A percentile compares a stretch with the other conserved stretches of the same genome.
phyloP scores from a whole-genome alignment of 2,113 vertebrate species.

The Anolis carolinensis region DNA sequence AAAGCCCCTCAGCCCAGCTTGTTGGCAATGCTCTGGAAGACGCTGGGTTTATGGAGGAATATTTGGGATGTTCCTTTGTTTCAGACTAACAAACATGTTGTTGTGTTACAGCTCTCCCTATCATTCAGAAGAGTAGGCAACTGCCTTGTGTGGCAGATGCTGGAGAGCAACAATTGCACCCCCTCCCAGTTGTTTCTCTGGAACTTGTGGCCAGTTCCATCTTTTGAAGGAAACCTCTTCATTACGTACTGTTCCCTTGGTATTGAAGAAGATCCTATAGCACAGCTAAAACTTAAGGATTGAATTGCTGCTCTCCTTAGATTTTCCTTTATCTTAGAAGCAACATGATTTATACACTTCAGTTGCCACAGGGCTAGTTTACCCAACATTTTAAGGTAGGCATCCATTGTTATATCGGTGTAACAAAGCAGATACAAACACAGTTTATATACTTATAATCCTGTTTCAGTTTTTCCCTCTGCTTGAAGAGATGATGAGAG shows the following conservation, averaged over 20 bases:
- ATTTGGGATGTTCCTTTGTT: constrained; percentile 2
- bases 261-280: no score
- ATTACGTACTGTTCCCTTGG: no score
- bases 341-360: background rate
- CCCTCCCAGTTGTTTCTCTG: no score
- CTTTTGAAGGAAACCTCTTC: no score
- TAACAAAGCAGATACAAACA: background rate
- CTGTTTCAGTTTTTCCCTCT: background rate
- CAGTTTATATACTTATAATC: background rate
- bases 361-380: background rate
- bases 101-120: background rate
- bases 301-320: no score
- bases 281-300: no score
- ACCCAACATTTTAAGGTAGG: background rate
- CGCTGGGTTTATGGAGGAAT: background rate
- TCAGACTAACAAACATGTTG: background rate
- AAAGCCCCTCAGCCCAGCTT: constrained; percentile 25
- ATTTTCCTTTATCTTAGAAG: no score
- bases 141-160: no score
- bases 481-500: background rate
- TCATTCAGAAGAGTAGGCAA: no score
- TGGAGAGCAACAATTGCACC: no score
- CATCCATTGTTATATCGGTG: background rate
- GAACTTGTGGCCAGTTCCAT: no score
- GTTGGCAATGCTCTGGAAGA: background rate